Conservation (phyloP, 2,113 vertebrate genomes). For the Dermatemys mawii region DNA sequence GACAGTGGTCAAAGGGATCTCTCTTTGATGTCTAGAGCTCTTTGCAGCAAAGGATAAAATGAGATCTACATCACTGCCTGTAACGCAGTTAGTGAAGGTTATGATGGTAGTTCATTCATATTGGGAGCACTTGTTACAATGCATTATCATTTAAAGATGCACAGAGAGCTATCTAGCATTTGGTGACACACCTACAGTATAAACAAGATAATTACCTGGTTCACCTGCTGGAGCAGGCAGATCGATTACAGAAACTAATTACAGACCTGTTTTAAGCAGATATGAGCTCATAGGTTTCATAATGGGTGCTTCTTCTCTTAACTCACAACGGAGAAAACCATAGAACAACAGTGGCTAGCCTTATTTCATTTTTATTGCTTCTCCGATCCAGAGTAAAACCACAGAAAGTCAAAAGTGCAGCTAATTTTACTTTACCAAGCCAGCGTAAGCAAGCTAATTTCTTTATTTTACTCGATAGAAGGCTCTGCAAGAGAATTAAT, state of each 20-base stretch:
- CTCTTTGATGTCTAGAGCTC: slow-evolving; percentile 61
- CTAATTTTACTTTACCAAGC: slow-evolving; percentile 76
- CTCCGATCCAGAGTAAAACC: slow-evolving; percentile 67
- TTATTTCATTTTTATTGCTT: slow-evolving; percentile 81
- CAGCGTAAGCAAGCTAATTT: slow-evolving; percentile 74
- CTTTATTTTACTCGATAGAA: slow-evolving; percentile 68
- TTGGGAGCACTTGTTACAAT: slow-evolving; percentile 60
- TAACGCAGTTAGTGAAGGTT: slow-evolving; percentile 52
- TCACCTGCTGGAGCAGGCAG: slow-evolving; percentile 60
- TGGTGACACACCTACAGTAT: slow-evolving; percentile 73
- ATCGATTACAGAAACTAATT: slow-evolving; percentile 81
- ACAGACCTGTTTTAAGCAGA: slow-evolving; percentile 76
- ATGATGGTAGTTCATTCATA: slow-evolving; percentile 61
- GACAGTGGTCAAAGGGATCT: slow-evolving; percentile 62
- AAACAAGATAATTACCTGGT: slow-evolving; percentile 79
- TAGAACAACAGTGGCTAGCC: slow-evolving; percentile 71
- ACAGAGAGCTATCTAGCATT: slow-evolving; percentile 67
- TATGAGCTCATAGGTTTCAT: slow-evolving; percentile 67
- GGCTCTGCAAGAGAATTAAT: slow-evolving; percentile 62
- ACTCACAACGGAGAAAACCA: slow-evolving; percentile 67
- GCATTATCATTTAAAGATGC: slow-evolving; percentile 68
- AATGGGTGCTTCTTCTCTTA: slow-evolving; percentile 70
- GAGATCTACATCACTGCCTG: not conserved
- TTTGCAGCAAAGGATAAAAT: slow-evolving; percentile 59
- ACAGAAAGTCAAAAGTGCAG: slow-evolving; percentile 75